Evolutionary conservation across 2,888 invertebrate species (phyloP).

Genomic region (Eupithecia subfuscata): DNA sequence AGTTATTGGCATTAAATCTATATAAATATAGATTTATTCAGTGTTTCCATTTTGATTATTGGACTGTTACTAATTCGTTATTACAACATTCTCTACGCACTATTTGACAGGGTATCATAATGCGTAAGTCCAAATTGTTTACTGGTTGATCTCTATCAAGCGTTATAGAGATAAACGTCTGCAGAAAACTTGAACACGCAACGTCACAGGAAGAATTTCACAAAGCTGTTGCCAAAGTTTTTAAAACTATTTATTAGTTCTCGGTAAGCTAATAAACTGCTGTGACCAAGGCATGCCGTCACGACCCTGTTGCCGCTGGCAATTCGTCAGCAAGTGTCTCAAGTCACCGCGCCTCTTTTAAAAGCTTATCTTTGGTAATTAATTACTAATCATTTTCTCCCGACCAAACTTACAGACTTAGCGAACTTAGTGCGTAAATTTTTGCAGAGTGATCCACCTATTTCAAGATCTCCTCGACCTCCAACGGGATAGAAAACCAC

Average conservation of each 20-base stretch:
- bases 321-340: slow-evolving; percentile 61
- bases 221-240: neutral
- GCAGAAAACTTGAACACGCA: neutral
- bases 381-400: slow-evolving; percentile 48
- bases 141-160: neutral
- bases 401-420: slow-evolving; percentile 45
- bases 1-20: slow-evolving; percentile 44
- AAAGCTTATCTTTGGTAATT: slow-evolving; percentile 38
- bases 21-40: slow-evolving; percentile 45
- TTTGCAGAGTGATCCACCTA: neutral
- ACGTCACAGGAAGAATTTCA: neutral
- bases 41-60: slow-evolving; percentile 38
- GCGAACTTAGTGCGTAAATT: neutral
- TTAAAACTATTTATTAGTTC: neutral
- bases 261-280: slow-evolving; percentile 28
- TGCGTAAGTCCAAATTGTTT: neutral
- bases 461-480: neutral
- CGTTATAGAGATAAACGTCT: neutral
- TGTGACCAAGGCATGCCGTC: slow-evolving; percentile 60
- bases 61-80: slow-evolving; percentile 34
- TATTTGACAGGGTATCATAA: neutral
- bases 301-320: slow-evolving; percentile 48
- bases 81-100: slow-evolving; percentile 18
- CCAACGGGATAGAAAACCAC: neutral
- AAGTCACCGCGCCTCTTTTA: slow-evolving; percentile 63